These are phyloP conservation scores for Tauraco erythrolophus DNA, from an alignment of 2,113 vertebrate genomes.

Conservation along the genomic window DNA sequence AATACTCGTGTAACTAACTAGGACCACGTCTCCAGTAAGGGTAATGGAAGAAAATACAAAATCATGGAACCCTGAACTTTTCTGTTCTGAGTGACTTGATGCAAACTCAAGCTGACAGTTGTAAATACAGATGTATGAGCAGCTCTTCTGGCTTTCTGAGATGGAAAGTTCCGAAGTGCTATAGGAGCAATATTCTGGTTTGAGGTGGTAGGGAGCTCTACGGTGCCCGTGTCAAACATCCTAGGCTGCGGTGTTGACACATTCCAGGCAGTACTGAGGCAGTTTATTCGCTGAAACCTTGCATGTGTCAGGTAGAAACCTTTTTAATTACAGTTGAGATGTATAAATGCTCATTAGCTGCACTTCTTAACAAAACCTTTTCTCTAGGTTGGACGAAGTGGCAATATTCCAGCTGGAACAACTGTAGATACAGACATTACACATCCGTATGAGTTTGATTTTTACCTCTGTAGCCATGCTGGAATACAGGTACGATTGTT, in stretches of 20 bases:
- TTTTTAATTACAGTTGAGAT: background rate
- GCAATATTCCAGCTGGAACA: constrained; percentile 98
- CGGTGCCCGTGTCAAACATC: background rate
- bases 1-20: background rate
- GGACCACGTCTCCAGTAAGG: background rate
- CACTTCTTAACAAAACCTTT: background rate
- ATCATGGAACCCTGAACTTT: background rate
- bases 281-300: background rate
- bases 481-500: constrained; percentile 92
- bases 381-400: constrained; percentile 93
- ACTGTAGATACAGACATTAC: constrained; percentile 98
- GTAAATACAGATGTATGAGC: background rate
- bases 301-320: background rate
- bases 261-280: background rate
- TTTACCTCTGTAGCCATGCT: constrained; percentile 99
- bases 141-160: background rate
- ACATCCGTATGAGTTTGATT: constrained; percentile 98
- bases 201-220: background rate
- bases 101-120: background rate
- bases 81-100: background rate
- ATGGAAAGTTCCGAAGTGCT: background rate
- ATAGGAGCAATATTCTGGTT: background rate
- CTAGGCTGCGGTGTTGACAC: background rate
- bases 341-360: background rate
- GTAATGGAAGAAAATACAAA: background rate